Percentiles rank a stretch among this genome's conserved stretches.
These are phyloP conservation scores for Mactra quadrangularis DNA, from an alignment of 1,140 invertebrate genomes.

Conservation along the genomic window DNA sequence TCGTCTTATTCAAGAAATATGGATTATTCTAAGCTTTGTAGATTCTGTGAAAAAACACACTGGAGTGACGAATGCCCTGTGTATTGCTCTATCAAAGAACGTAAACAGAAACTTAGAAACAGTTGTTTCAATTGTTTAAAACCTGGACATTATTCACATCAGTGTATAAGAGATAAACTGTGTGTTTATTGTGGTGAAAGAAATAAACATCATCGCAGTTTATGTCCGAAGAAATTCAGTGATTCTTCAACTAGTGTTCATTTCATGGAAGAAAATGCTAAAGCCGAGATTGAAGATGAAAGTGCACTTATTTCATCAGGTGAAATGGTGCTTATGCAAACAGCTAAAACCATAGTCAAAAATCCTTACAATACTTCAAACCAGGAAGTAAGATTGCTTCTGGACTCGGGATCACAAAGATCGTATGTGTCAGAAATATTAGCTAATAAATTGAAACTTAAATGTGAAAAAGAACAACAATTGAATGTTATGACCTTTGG, in stretches of 20 bases:
- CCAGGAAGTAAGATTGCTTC: not conserved
- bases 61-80: conserved; percentile 12
- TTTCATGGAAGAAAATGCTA: not conserved
- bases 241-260: not conserved
- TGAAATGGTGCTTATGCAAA: conserved; percentile 29
- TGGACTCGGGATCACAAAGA: conserved; percentile 15
- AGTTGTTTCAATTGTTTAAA: conserved; percentile 7
- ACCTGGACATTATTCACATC: not conserved
- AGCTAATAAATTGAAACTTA: conserved; percentile 11
- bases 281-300: not conserved
- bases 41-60: not conserved
- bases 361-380: not conserved
- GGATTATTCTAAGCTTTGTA: not conserved
- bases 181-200: not conserved
- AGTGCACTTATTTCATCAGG: not conserved
- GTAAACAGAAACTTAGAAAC: not conserved
- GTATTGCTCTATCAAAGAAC: not conserved
- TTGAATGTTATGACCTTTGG: conserved; percentile 10
- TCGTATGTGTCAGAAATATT: not conserved
- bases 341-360: conserved; percentile 1
- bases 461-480: not conserved
- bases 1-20: not conserved
- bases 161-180: not conserved
- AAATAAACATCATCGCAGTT: conserved; percentile 4
- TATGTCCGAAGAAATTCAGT: conserved; percentile 10